Conservation (phyloP, 2,888 invertebrate species). For the Macrosoma leucophasiata region DNA sequence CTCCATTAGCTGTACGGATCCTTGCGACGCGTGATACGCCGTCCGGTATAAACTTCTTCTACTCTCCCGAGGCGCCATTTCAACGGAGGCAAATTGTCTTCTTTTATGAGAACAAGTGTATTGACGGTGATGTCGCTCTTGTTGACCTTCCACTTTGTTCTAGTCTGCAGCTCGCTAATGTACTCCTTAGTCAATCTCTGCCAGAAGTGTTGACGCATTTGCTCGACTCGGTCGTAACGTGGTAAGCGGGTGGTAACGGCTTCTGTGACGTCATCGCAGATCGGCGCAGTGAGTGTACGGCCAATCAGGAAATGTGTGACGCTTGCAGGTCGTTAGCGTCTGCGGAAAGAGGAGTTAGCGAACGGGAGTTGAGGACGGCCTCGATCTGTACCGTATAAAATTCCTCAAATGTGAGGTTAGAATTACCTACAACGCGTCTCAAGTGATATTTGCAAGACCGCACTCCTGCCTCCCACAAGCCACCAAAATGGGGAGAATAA, state of each 20-base stretch:
- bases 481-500: background rate
- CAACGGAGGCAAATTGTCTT: no score
- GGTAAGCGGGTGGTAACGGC: constrained; percentile 1
- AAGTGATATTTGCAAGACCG: background rate
- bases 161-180: constrained; percentile 2
- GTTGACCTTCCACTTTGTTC: no score
- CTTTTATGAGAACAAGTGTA: no score
- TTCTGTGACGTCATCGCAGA: constrained; percentile 2
- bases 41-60: no score
- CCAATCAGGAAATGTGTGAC: constrained; percentile 10
- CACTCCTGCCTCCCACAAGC: constrained; percentile 2
- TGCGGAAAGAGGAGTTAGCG: constrained; percentile 2
- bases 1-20: no score
- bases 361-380: constrained; percentile 7
- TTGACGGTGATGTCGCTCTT: no score
- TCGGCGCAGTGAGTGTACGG: constrained; percentile 8
- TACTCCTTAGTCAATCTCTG: constrained; percentile 10
- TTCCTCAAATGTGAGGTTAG: background rate
- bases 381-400: constrained; percentile 1
- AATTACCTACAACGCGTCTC: constrained; percentile 1
- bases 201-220: constrained; percentile 14
- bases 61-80: no score
- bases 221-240: constrained; percentile 9
- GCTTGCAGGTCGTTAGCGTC: constrained; percentile 2
- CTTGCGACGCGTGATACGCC: no score